Evolutionary conservation across 2,888 invertebrate species (phyloP).

Genomic region (Lacanobia wlatinum): DNA sequence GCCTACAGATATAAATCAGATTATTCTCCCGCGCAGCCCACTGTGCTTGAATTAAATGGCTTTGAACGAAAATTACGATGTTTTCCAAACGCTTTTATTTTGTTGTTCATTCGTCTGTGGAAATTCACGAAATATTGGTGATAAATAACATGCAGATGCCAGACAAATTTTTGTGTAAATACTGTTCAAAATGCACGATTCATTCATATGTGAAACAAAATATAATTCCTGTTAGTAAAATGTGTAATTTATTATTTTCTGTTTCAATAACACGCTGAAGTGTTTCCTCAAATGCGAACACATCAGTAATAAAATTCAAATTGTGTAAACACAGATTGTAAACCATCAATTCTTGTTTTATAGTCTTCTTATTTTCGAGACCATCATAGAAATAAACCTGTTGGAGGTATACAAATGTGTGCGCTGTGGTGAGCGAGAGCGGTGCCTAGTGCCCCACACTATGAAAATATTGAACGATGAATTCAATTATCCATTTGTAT

Average conservation of each 20-base stretch:
- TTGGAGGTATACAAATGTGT: constrained; percentile 36
- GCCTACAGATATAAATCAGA: constrained; percentile 84
- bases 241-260: constrained; percentile 39
- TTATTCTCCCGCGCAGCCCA: constrained; percentile 77
- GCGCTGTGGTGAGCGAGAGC: constrained; percentile 21
- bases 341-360: constrained; percentile 57
- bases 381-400: constrained; percentile 52
- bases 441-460: background rate
- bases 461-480: constrained; percentile 37
- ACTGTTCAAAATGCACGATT: constrained; percentile 21
- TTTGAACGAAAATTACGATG: constrained; percentile 83
- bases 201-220: constrained; percentile 14
- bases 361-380: constrained; percentile 47
- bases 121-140: constrained; percentile 45
- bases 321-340: constrained; percentile 50
- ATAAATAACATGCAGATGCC: constrained; percentile 35
- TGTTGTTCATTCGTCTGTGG: constrained; percentile 65
- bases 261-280: constrained; percentile 34
- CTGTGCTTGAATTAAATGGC: constrained; percentile 82
- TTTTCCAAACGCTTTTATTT: constrained; percentile 75
- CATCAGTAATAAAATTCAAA: constrained; percentile 46
- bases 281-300: constrained; percentile 39
- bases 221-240: constrained; percentile 15
- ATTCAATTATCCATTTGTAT: constrained; percentile 45
- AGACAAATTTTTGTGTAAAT: constrained; percentile 25